A percentile compares a stretch with the other conserved stretches of the same genome.
Conservation (phyloP, 2,797 vertebrate genomes). For the Betta splendens region DNA sequence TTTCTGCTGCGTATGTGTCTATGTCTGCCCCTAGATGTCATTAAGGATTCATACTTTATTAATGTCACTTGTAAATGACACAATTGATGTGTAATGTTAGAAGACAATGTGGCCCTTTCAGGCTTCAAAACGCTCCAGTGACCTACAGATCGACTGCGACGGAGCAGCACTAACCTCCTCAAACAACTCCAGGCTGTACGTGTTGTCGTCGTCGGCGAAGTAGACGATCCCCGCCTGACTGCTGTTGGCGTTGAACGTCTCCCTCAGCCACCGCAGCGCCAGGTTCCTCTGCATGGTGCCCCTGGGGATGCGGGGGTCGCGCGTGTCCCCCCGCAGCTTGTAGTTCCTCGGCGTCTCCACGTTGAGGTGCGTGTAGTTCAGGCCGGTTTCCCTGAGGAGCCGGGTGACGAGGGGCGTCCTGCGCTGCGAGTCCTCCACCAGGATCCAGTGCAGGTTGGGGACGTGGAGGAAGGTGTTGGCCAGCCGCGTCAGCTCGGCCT, state of each 20-base stretch:
- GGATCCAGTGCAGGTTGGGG: conserved; percentile 97
- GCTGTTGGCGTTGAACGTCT: conserved; percentile 92
- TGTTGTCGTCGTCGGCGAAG: conserved; percentile 96
- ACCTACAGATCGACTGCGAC: neutral
- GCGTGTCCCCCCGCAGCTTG: conserved; percentile 91
- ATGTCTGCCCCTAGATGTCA: neutral
- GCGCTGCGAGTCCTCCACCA: conserved; percentile 94
- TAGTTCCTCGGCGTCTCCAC: conserved; percentile 98
- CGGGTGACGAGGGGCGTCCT: conserved; percentile 90
- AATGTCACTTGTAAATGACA: neutral
- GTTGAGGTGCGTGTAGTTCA: conserved; percentile 98
- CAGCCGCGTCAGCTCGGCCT: conserved; percentile 93
- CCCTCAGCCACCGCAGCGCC: conserved; percentile 93
- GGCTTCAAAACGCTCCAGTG: no score
- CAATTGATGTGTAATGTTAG: neutral
- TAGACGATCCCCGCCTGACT: conserved; percentile 93
- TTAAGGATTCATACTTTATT: neutral
- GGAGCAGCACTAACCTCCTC: conserved; percentile 84
- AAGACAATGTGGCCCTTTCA: no score
- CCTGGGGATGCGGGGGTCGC: conserved; percentile 93
- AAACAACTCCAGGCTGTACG: conserved; percentile 97
- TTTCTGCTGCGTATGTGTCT: neutral
- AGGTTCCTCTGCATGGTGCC: conserved; percentile 99
- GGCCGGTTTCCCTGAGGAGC: conserved; percentile 91
- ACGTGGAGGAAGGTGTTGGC: conserved; percentile 96